A percentile compares a stretch with the other conserved stretches of the same genome.
phyloP scores from a whole-genome alignment of 2,888 invertebrate genomes.

The Drosophila cracens region DNA sequence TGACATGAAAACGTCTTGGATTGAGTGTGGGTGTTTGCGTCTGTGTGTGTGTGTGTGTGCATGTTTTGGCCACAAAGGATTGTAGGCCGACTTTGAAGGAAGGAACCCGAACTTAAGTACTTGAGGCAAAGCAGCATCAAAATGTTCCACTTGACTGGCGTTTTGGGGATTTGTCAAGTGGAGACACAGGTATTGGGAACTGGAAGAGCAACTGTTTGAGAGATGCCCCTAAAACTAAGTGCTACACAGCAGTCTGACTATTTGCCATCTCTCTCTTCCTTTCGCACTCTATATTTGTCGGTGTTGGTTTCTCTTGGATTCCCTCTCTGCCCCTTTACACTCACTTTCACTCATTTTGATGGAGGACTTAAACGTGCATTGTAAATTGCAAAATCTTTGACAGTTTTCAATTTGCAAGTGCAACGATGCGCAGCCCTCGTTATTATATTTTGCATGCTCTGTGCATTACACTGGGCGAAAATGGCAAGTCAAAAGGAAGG shows the following conservation, averaged over 20 bases:
- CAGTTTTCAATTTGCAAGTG: conserved; percentile 60
- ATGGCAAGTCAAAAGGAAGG: not conserved
- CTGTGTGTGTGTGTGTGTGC: not conserved
- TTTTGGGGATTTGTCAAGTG: conserved; percentile 16
- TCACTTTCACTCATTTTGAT: not conserved
- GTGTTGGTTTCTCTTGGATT: not conserved
- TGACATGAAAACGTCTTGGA: conserved; percentile 49
- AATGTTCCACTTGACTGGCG: conserved; percentile 24
- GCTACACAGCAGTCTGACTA: conserved; percentile 15
- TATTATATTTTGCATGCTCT: conserved; percentile 29
- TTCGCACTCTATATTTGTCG: not conserved
- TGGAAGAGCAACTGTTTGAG: conserved; percentile 12
- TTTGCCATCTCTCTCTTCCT: not conserved
- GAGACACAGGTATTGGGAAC: conserved; percentile 11
- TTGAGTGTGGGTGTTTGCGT: conserved; percentile 13
- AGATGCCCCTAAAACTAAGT: conserved; percentile 22
- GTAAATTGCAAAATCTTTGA: conserved; percentile 51
- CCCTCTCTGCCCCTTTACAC: not conserved
- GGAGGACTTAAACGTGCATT: conserved; percentile 39
- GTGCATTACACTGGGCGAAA: conserved; percentile 33
- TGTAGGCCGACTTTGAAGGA: conserved; percentile 37
- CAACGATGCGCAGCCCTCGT: conserved; percentile 42
- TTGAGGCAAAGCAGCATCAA: conserved; percentile 7
- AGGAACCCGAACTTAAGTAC: conserved; percentile 26
- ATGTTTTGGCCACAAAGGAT: conserved; percentile 29